Base-by-base conservation (phyloP, 2,797 vertebrate genomes). In the Trematomus bernacchii region DNA sequence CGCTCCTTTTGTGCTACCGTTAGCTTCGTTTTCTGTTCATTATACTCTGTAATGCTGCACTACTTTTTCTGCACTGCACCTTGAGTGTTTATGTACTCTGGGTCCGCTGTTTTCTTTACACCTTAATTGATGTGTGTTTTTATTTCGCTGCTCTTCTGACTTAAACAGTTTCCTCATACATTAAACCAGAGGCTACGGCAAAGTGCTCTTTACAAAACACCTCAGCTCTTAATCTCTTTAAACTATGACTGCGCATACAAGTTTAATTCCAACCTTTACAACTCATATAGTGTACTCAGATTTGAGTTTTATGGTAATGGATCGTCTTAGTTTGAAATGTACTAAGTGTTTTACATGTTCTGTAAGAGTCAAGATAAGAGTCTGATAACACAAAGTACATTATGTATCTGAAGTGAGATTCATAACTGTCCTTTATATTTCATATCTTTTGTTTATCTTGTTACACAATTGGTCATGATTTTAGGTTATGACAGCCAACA, bases 121-220 rank as follows among this genome's bases (percentile, higher is more conserved):
- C 37, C 51, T 67, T 40, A 61, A 48, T 65, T 64, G 63, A 79
- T 82, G 72, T 70, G 23, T 46, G 10, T 68, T 52, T 76, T 76
- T 71, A 46, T 58, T 66, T 66, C 47, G 27, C 55, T 27, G 58
- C 70, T 43, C 43, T 44, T 80, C n/a, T 47, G 61, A 63, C 44
- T 52, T 1, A 27, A 27, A 27, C 27, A 27, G 4, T 27, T 27
- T 27, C 27, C 27, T 27, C 27, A 59, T 54, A 46, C 65, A 79
- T 74, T 65, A 75, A 80, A 66, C 27, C 19, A 61, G 12, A 16
- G 19, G 58, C 61, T 58, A 6, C 50, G 40, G 33, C 48, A 64
- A 64, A 55, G 21, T 37, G 47, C 48, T 64, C 42, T 71, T 71
- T 9, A 19, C 15, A 59, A 57, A 65, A 51, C 37, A 66, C n/a